Percentiles rank a stretch among this genome's conserved stretches.
phyloP scores from a whole-genome alignment of 2,888 invertebrate species.

The Temnothorax ravouxi region DNA sequence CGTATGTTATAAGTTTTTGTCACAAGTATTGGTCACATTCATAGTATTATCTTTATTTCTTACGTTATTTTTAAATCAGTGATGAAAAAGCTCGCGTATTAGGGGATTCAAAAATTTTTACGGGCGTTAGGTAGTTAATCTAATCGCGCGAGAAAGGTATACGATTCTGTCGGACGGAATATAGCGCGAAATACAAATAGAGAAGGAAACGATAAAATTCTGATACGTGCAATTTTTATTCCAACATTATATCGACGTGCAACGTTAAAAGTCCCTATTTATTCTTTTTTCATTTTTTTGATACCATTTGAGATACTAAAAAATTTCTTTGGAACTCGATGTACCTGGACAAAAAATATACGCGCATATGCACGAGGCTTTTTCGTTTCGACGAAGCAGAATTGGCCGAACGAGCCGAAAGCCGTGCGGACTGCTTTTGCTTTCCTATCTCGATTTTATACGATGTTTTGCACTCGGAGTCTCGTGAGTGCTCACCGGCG shows the following conservation, averaged over 20 bases:
- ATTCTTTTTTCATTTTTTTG: background rate
- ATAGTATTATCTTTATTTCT: background rate
- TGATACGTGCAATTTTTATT: background rate
- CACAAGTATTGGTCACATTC: constrained; percentile 7
- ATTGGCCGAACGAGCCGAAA: constrained; percentile 22
- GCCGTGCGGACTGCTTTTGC: background rate
- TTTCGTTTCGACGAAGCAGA: background rate
- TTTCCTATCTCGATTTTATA: constrained; percentile 32
- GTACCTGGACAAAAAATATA: background rate
- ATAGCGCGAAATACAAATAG: background rate
- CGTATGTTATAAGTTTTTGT: constrained; percentile 14
- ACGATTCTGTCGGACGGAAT: background rate
- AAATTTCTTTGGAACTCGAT: background rate
- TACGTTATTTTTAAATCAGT: background rate
- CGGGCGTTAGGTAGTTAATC: background rate
- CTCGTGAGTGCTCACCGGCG: constrained; percentile 15
- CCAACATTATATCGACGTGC: background rate
- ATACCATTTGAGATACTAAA: background rate
- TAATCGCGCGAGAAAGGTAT: background rate
- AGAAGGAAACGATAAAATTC: background rate
- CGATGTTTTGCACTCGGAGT: constrained; percentile 23
- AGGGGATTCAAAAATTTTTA: background rate
- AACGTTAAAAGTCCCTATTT: background rate
- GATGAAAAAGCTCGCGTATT: background rate
- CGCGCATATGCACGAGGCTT: background rate